phyloP scores from a whole-genome alignment of 1,140 invertebrate genomes.

The Saccostrea echinata region DNA sequence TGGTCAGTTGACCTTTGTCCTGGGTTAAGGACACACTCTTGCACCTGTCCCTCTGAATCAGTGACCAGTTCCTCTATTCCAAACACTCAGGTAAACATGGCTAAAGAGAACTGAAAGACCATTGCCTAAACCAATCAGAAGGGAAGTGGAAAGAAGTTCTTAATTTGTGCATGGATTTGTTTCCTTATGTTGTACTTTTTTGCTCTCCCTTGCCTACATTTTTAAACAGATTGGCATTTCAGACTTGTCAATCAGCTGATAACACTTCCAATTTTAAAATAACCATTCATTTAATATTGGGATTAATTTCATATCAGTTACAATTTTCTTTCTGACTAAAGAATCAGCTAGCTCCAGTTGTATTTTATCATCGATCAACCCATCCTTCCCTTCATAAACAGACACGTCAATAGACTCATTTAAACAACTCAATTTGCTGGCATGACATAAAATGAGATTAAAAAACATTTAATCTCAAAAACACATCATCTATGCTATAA shows the following conservation, averaged over 20 bases:
- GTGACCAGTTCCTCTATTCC: not conserved
- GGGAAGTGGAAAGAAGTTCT: too few species aligned
- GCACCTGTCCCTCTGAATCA: slow-evolving; percentile 24
- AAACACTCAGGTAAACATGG: not conserved
- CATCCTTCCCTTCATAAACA: not conserved
- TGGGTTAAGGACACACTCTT: slow-evolving; percentile 23
- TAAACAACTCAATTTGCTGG: slow-evolving; percentile 10
- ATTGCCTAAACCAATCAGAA: too few species aligned
- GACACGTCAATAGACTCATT: slow-evolving; percentile 1
- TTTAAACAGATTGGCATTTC: too few species aligned
- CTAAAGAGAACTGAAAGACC: not conserved
- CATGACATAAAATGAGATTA: slow-evolving; percentile 29
- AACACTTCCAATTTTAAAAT: not conserved
- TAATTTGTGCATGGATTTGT: too few species aligned
- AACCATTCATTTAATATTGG: not conserved
- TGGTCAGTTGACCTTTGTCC: slow-evolving; percentile 33
- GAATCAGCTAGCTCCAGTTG: not conserved
- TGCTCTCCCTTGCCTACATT: too few species aligned
- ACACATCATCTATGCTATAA: slow-evolving; percentile 12
- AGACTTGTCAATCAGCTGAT: not conserved
- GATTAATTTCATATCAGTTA: not conserved
- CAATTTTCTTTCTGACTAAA: not conserved
- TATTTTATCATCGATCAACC: not conserved
- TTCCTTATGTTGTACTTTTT: too few species aligned
- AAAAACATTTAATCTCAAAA: slow-evolving; percentile 14